A percentile compares a stretch with the other conserved stretches of the same genome.
Conservation (phyloP, 2,888 invertebrate species). For the Allolobophora icterica region DNA sequence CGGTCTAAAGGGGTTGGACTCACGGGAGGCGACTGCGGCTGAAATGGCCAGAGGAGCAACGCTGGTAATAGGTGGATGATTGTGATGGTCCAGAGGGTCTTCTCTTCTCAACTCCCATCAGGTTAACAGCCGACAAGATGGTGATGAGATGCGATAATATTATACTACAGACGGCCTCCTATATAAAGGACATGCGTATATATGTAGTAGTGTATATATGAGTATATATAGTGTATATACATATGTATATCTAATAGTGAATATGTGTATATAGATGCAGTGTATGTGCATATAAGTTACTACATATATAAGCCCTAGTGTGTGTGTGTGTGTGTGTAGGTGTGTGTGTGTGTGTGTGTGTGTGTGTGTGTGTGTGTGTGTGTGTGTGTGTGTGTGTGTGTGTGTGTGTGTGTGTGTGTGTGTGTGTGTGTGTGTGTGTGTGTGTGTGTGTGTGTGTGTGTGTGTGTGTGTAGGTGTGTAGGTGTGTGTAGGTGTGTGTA, state of each 20-base stretch:
- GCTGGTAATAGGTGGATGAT: background rate
- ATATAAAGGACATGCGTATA: background rate
- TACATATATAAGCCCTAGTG: constrained; percentile 29
- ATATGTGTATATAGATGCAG: too few relatives aligned
- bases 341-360: constrained; percentile 34
- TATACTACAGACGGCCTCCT: background rate
- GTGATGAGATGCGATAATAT: constrained; percentile 2
- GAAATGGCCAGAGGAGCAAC: background rate
- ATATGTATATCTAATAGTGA: background rate
- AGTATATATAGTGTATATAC: too few relatives aligned
- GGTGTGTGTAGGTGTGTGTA: constrained; percentile 24
- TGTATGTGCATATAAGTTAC: too few relatives aligned
- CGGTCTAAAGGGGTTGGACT: background rate
- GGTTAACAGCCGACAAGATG: background rate
- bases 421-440: constrained; percentile 34
- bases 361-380: constrained; percentile 21
- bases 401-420: constrained; percentile 15
- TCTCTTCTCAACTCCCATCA: background rate
- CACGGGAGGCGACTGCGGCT: background rate
- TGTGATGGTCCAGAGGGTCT: background rate
- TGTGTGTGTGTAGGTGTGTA: constrained; percentile 30
- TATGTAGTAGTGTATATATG: too few relatives aligned
- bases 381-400: constrained; percentile 32
- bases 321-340: constrained; percentile 25
- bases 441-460: constrained; percentile 21